Conservation (phyloP, 2,797 vertebrate species). For the Malacoctenus gilli region DNA sequence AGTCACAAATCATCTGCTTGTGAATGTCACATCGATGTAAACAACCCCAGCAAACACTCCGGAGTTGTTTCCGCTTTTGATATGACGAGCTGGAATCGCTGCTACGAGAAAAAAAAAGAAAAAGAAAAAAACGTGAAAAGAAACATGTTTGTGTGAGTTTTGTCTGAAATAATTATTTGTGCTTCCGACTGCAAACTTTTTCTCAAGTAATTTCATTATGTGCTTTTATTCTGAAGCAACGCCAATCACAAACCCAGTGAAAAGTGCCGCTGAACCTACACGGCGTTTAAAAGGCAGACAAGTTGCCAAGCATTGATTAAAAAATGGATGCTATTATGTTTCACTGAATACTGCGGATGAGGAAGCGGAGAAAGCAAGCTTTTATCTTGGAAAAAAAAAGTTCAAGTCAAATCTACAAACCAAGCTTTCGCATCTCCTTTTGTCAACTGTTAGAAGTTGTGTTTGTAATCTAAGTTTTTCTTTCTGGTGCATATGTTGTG, state of each 20-base stretch:
- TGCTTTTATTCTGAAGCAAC: conserved; percentile 1
- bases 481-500: conserved; percentile 31
- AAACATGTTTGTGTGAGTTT: no score
- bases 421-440: conserved; percentile 28
- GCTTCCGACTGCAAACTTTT: conserved; percentile 13
- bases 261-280: neutral
- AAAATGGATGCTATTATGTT: conserved; percentile 1
- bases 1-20: conserved; percentile 53
- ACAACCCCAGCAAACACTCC: conserved; percentile 40
- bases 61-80: conserved; percentile 6
- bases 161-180: neutral
- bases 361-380: conserved; percentile 25
- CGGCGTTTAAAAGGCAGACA: conserved; percentile 8
- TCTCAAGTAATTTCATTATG: neutral
- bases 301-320: conserved; percentile 8
- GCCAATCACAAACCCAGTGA: neutral
- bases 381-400: conserved; percentile 31
- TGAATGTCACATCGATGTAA: conserved; percentile 67
- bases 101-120: no score
- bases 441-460: conserved; percentile 27
- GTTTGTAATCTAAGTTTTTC: conserved; percentile 41
- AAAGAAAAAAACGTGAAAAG: no score
- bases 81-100: neutral
- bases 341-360: conserved; percentile 5
- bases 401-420: conserved; percentile 31